phyloP scores from a whole-genome alignment of 1,140 invertebrate genomes.

The Holotrichia oblita region DNA sequence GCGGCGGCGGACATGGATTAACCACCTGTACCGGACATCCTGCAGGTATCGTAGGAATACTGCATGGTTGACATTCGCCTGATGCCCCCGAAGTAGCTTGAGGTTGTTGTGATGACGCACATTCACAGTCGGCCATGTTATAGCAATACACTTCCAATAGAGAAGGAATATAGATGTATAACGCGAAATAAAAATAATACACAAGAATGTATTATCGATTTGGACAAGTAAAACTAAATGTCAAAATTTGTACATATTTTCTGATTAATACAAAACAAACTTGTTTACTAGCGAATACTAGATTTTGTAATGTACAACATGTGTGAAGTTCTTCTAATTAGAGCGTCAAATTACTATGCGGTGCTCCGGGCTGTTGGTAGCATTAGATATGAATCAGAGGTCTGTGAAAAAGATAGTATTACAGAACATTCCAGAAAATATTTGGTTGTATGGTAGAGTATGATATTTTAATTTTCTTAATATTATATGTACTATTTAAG shows the following conservation, averaged over 20 bases:
- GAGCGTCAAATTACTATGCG: too few species aligned
- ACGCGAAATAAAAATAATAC: slow-evolving; percentile 37
- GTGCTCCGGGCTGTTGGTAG: too few species aligned
- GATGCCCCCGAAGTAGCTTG: not conserved
- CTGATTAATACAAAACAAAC: not conserved
- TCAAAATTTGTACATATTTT: slow-evolving; percentile 38
- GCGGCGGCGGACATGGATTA: slow-evolving; percentile 44
- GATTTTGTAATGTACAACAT: not conserved
- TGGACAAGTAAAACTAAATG: slow-evolving; percentile 33
- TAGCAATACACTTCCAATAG: not conserved
- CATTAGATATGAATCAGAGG: too few species aligned
- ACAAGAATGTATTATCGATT: slow-evolving; percentile 37
- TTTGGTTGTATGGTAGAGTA: too few species aligned
- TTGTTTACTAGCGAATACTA: slow-evolving; percentile 31
- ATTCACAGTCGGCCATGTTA: slow-evolving; percentile 38
- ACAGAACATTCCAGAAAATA: too few species aligned
- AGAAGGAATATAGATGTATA: slow-evolving; percentile 18
- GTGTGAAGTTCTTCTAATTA: too few species aligned
- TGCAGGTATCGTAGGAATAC: slow-evolving; percentile 27
- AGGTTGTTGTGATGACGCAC: not conserved
- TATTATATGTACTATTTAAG: too few species aligned
- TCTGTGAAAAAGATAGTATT: too few species aligned
- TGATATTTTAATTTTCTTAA: too few species aligned
- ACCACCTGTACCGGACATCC: slow-evolving; percentile 19
- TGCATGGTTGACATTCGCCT: slow-evolving; percentile 12